Evolutionary conservation across 2,113 vertebrate genomes (phyloP).

Genomic region (Elanoides forficatus): DNA sequence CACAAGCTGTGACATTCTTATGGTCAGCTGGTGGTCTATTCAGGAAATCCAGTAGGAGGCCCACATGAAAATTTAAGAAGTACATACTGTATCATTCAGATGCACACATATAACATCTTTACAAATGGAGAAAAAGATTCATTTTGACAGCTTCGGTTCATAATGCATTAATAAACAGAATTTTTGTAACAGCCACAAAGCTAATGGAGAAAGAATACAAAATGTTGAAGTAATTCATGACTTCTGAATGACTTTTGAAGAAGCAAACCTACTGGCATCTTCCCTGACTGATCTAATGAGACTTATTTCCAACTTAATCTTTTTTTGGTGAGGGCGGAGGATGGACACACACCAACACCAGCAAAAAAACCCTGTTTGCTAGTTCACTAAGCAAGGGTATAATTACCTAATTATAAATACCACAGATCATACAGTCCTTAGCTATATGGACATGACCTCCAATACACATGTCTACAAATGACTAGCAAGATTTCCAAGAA

Average conservation of each 20-base stretch:
- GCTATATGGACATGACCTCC: not conserved
- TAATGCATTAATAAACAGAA: not conserved
- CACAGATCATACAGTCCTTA: not conserved
- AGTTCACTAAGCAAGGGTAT: not conserved
- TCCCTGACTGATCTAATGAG: not conserved
- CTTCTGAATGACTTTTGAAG: not conserved
- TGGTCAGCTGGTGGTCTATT: not conserved
- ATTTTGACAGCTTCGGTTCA: not conserved
- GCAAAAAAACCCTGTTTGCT: not conserved
- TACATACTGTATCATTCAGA: not conserved
- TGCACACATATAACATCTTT: not conserved
- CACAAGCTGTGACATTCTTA: not conserved
- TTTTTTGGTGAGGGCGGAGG: no score
- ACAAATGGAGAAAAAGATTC: not conserved
- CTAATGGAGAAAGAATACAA: not conserved
- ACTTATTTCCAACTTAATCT: not conserved
- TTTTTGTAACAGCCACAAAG: not conserved
- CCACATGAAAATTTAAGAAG: not conserved
- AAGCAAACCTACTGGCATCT: not conserved
- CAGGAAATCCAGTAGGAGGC: not conserved
- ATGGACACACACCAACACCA: not conserved
- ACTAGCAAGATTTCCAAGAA: not conserved
- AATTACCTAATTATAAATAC: not conserved
- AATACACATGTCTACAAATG: not conserved
- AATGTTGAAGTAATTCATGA: not conserved